Conservation (phyloP, 2,888 invertebrate genomes). For the Ennomos quercinarius region DNA sequence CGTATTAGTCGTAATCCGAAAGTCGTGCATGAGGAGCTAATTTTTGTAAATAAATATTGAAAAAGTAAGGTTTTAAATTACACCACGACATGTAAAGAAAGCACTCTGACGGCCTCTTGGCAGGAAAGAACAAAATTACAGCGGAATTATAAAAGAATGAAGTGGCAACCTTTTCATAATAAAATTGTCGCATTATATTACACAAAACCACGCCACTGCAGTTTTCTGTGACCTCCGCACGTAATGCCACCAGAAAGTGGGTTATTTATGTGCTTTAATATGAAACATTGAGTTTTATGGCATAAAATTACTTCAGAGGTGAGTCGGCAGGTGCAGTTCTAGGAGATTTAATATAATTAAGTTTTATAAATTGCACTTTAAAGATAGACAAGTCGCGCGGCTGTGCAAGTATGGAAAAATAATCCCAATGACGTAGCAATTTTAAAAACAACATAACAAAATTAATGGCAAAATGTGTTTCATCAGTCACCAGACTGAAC, state of each 20-base stretch:
- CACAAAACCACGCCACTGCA: constrained; percentile 57
- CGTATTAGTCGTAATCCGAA: too few relatives aligned
- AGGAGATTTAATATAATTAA: constrained; percentile 24
- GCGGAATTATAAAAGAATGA: constrained; percentile 30
- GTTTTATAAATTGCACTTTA: constrained; percentile 17
- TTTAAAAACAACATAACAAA: too few relatives aligned
- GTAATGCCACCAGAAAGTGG: constrained; percentile 49
- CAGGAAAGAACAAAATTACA: background rate
- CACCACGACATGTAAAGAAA: constrained; percentile 19
- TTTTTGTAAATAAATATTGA: too few relatives aligned
- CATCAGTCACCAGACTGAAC: too few relatives aligned
- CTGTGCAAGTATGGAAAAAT: background rate
- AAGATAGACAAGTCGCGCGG: constrained; percentile 7
- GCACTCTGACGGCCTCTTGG: background rate
- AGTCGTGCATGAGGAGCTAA: too few relatives aligned
- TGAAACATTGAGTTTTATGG: constrained; percentile 34
- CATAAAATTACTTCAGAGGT: constrained; percentile 35
- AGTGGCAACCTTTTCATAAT: constrained; percentile 46
- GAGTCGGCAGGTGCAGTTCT: constrained; percentile 25
- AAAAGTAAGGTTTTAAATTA: background rate
- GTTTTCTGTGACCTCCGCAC: constrained; percentile 51
- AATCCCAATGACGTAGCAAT: too few relatives aligned
- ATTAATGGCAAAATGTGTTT: too few relatives aligned
- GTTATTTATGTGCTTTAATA: constrained; percentile 46
- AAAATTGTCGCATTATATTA: constrained; percentile 53